A percentile compares a stretch with the other conserved stretches of the same genome.
These are phyloP conservation scores for Carassius carassius DNA, from an alignment of 2,113 vertebrate genomes.

Conservation along the genomic window DNA sequence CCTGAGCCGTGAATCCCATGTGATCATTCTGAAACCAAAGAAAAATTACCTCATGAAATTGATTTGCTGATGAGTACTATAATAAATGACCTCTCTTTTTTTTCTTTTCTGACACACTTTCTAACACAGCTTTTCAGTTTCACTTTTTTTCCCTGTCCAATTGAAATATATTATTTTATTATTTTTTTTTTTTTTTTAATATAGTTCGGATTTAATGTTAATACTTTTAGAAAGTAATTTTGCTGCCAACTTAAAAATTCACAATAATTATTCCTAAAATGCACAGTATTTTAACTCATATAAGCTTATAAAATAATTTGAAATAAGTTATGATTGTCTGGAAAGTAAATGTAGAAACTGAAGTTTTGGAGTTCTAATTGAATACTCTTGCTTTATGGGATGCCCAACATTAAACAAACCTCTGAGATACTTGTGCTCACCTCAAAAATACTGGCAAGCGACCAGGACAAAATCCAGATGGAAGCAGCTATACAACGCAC, in stretches of 20 bases:
- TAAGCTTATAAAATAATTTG: background rate
- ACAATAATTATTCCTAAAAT: background rate
- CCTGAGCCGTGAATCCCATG: background rate
- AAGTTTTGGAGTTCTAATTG: background rate
- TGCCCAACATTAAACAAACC: background rate
- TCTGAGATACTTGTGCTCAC: background rate
- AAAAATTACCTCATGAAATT: background rate
- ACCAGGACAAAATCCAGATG: conserved; percentile 35
- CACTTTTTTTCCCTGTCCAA: background rate
- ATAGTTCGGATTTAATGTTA: background rate
- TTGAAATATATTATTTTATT: background rate
- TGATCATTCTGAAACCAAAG: background rate
- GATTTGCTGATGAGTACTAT: background rate
- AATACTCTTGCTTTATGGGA: background rate
- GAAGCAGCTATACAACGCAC: background rate
- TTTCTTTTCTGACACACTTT: background rate
- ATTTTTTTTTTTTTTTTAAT: too few relatives aligned
- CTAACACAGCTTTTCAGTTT: background rate
- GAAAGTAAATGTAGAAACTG: background rate
- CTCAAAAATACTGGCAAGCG: background rate
- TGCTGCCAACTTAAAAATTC: background rate
- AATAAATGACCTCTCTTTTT: background rate
- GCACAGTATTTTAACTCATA: background rate
- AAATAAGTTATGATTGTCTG: background rate
- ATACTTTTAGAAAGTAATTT: background rate